Base-by-base conservation (phyloP, 1,140 invertebrate genomes). In the Gryon sp. region DNA sequence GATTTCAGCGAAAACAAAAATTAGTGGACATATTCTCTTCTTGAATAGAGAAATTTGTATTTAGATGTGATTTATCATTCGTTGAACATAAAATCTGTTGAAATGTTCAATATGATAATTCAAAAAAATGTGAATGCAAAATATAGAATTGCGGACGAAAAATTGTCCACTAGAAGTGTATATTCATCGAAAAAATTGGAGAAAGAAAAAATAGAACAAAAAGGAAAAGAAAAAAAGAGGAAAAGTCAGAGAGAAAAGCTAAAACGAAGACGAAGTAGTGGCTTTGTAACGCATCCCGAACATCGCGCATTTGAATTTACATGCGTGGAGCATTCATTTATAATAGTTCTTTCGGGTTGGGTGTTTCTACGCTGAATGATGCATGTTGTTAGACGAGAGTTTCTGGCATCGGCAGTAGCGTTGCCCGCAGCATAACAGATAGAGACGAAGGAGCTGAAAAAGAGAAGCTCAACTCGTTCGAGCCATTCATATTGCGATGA, bases 401-500 rank as follows among this genome's bases (percentile, higher is more conserved):
- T 57, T 34, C 38, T 43, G 46, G 62, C 24, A 62, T 28, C 48
- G 63, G 57, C 63, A 55, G 72, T 57, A 43, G 36, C 63, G 57
- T 69, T 66, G 63, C 63, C 62, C 43, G 53, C 52, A 40, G 60
- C 62, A 41, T 15, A 62, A 5, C 30, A 28, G 63, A 55, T 28
- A 69, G 50, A 63, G 65, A 59, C 30, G 74, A 65, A 70, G 74
- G 30, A 76, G 41, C 40, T 38, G 45, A 57, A 76, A 65, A 48
- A 66, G 76, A 60, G 43, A 52, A 53, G 15, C 81, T 87, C 83
- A 86, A 86, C 86, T 87, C 85, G 85, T 86, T 86, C 84, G 80
- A 79, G 73, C 83, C 82, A 86, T 87, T 87, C 83, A 86, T 82
- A 82, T 84, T 76, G 72, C 84, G 80, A 85, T 86, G 85, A 87